phyloP scores from a whole-genome alignment of 2,113 vertebrate genomes.

The Microcebus murinus region DNA sequence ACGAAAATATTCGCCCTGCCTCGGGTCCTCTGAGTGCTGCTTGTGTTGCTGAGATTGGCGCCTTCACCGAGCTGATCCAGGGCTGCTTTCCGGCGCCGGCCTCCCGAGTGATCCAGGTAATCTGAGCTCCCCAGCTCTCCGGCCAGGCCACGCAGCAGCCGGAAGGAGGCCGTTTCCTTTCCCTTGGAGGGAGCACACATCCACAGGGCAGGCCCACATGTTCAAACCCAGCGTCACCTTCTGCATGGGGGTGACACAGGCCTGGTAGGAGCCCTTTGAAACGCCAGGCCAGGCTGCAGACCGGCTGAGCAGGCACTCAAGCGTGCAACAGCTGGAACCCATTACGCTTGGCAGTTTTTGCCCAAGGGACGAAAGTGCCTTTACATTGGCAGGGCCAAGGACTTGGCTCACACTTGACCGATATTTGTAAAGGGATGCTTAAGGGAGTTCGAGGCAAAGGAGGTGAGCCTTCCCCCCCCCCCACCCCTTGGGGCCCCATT shows the following conservation, averaged over 20 bases:
- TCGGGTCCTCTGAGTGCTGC: neutral
- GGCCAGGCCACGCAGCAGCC: neutral
- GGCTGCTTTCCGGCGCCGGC: constrained; percentile 48
- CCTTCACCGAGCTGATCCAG: constrained; percentile 55
- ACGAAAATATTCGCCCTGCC: neutral
- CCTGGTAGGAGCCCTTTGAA: constrained; percentile 56
- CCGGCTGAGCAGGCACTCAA: neutral
- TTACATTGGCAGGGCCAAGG: constrained; percentile 41
- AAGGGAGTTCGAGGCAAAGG: constrained; percentile 47
- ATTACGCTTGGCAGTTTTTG: constrained; percentile 60
- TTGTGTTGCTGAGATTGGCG: constrained; percentile 47
- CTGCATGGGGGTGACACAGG: neutral
- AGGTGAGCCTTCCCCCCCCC: neutral
- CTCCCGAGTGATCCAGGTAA: constrained; percentile 64
- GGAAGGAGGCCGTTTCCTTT: constrained; percentile 60
- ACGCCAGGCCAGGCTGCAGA: constrained; percentile 48
- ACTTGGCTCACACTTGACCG: constrained; percentile 36
- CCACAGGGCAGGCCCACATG: neutral
- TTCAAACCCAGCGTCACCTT: neutral
- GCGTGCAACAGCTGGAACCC: constrained; percentile 58
- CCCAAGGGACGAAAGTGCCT: constrained; percentile 28
- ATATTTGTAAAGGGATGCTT: constrained; percentile 38
- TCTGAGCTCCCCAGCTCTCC: neutral
- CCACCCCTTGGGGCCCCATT: neutral
- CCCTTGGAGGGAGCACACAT: constrained; percentile 39